Base-by-base conservation (phyloP, 2,888 invertebrate species). In the Suillia variegata region DNA sequence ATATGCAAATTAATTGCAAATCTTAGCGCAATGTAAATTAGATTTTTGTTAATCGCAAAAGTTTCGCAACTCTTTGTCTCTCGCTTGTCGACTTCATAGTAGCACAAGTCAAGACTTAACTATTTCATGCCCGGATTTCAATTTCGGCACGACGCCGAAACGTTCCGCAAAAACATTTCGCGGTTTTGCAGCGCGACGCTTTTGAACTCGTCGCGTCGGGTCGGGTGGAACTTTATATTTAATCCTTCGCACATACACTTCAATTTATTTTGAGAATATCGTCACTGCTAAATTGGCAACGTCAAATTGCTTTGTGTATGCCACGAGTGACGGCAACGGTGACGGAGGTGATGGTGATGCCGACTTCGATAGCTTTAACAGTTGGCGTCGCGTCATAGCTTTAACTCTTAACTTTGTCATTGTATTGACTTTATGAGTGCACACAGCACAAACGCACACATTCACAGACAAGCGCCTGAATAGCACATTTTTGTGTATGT, bases 321-420 rank as follows among this genome's bases (percentile, higher is more conserved):
- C 38, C 15, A n/a, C 12, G 45, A 5, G n/a, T 38, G 38, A n/a
- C n/a, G n/a, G n/a, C n/a, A n/a, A n/a, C n/a, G n/a, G n/a, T n/a
- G n/a, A n/a, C n/a, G 26, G 26, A 10, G 26, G 26, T 26, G 26
- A 26, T 26, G 26, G 10, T 5, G 26, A 26, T 26, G 6, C 26
- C 26, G 5, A 26, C 26, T 10, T 38, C 13, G 6, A n/a, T 13
- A n/a, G 38, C 6, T 4, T 38, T n/a, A n/a, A n/a, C n/a, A n/a
- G n/a, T 4, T n/a, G 38, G 6, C 38, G n/a, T 13, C 13, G 38
- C n/a, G 6, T 38, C 38, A n/a, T 38, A n/a, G 6, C 38, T 38
- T 38, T 38, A 38, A 38, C 45, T 45, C 45, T 45, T 45, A 45
- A 45, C 18, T 45, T 45, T 45, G 45, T 18, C 17, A 45, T 18